Percentiles rank a stretch among this genome's conserved stretches.
Evolutionary conservation across 2,797 vertebrate genomes (phyloP).

Genomic region (Notamacropus eugenii): DNA sequence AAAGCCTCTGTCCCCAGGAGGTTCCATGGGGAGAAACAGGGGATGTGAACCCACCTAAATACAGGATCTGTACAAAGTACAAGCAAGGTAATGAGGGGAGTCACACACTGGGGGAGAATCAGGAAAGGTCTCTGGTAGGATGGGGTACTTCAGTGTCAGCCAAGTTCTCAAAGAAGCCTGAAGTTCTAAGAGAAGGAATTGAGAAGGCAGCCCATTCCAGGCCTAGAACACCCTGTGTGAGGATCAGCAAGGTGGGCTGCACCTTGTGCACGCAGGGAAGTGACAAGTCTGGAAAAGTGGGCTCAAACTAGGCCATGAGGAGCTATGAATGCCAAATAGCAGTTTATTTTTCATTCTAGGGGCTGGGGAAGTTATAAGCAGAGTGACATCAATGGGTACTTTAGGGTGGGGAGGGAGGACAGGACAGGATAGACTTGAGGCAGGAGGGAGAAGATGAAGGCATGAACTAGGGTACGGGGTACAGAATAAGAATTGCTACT

Average conservation of each 20-base stretch:
- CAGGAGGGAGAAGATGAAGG: constrained; percentile 18
- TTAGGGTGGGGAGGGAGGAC: neutral
- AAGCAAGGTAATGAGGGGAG: too few species aligned
- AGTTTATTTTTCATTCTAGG: neutral
- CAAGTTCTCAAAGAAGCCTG: neutral
- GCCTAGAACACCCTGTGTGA: neutral
- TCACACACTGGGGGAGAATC: too few species aligned
- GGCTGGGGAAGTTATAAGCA: neutral
- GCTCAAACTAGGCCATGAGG: neutral
- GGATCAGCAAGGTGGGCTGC: neutral
- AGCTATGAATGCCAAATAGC: neutral
- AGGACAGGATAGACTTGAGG: neutral
- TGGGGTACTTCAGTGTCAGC: neutral
- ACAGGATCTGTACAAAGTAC: too few species aligned
- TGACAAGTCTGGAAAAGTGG: neutral
- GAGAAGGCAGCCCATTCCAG: neutral
- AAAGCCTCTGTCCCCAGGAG: too few species aligned
- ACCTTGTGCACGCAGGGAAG: neutral
- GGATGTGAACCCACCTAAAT: too few species aligned
- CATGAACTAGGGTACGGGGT: neutral
- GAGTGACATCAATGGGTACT: neutral
- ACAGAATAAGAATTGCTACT: neutral
- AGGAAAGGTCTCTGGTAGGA: neutral
- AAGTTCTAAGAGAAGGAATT: neutral
- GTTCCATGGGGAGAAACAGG: too few species aligned